Conservation (phyloP, 2,113 vertebrate species). For the Hyaena hyaena region DNA sequence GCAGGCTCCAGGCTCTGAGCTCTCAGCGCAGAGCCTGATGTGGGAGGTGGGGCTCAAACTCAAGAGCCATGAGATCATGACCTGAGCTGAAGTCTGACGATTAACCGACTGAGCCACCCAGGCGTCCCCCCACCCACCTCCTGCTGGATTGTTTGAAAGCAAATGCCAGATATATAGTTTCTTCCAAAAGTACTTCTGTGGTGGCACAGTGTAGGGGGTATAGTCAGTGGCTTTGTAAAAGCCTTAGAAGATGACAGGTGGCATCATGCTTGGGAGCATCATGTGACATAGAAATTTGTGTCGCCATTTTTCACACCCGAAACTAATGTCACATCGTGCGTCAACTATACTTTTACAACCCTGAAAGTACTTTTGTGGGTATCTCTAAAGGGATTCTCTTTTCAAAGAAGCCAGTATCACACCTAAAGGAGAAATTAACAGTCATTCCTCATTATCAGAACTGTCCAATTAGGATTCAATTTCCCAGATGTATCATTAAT, state of each 20-base stretch:
- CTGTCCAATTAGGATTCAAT: rapidly evolving
- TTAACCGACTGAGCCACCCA: too few relatives aligned
- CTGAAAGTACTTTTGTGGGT: not conserved
- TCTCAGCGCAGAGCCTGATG: too few relatives aligned
- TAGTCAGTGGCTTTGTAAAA: not conserved
- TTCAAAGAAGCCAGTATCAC: not conserved
- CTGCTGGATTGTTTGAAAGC: not conserved
- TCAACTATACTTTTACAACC: not conserved
- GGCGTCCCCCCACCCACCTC: too few relatives aligned
- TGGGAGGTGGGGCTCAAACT: too few relatives aligned
- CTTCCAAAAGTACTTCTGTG: not conserved
- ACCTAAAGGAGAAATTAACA: not conserved
- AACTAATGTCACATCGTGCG: not conserved
- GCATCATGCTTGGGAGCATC: not conserved
- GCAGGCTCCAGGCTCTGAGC: too few relatives aligned
- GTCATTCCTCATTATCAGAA: not conserved
- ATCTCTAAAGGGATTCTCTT: not conserved
- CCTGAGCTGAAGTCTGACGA: too few relatives aligned
- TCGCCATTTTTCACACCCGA: not conserved
- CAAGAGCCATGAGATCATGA: too few relatives aligned
- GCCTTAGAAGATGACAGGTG: not conserved
- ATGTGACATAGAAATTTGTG: not conserved
- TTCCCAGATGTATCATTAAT: not conserved
- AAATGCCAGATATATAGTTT: not conserved
- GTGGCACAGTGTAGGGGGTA: not conserved